Percentiles rank a stretch among this genome's conserved stretches.
These are phyloP conservation scores for Gila orcuttii DNA, from an alignment of 2,113 vertebrate species.

Conservation along the genomic window DNA sequence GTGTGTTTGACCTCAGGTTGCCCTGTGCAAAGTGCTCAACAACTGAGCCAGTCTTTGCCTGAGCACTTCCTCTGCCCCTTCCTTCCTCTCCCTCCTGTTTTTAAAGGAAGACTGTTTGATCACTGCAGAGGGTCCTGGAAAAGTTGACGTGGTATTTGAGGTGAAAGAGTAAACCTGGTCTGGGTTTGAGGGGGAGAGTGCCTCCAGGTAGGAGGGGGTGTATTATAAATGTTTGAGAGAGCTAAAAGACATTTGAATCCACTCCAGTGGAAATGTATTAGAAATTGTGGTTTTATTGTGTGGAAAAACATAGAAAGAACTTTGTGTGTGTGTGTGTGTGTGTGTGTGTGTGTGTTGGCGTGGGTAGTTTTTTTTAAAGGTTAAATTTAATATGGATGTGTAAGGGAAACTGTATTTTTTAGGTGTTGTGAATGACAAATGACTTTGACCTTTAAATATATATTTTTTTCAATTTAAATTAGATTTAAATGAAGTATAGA, in stretches of 20 bases:
- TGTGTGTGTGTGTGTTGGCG: background rate
- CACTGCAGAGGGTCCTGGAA: slow-evolving; percentile 19
- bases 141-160: slow-evolving; percentile 24
- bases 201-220: background rate
- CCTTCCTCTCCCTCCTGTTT: slow-evolving; percentile 42
- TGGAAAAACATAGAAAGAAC: background rate
- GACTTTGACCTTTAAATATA: background rate
- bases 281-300: background rate
- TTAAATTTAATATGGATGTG: no score
- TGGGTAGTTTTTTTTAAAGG: no score
- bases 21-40: slow-evolving; percentile 21
- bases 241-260: background rate
- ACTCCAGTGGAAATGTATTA: background rate
- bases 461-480: background rate
- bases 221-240: background rate
- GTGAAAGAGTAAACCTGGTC: slow-evolving; percentile 16
- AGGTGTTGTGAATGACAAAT: background rate
- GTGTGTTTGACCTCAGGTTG: slow-evolving; percentile 25
- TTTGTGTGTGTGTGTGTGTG: background rate
- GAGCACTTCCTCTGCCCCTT: slow-evolving; percentile 37
- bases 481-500: background rate
- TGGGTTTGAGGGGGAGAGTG: background rate
- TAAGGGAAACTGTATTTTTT: no score
- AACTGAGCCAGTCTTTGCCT: slow-evolving; percentile 21
- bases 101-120: slow-evolving; percentile 39